Evolutionary conservation across 2,888 invertebrate genomes (phyloP).

Genomic region (Ophioninae sp.): DNA sequence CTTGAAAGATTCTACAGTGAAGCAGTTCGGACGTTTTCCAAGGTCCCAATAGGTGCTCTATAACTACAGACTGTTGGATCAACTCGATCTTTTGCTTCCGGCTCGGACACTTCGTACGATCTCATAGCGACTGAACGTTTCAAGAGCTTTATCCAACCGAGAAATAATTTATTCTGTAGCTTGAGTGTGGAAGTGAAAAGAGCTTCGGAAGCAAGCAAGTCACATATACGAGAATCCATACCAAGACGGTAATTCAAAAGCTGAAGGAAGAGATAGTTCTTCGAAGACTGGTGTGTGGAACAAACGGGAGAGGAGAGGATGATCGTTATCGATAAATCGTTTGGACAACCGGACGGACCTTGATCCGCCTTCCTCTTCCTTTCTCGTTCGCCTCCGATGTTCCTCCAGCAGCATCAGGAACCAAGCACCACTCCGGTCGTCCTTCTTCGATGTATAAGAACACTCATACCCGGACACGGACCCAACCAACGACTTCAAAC

Average conservation of each 20-base stretch:
- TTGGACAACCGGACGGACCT: constrained; percentile 63
- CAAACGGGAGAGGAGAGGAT: constrained; percentile 53
- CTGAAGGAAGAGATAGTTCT: constrained; percentile 48
- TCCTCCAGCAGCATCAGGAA: constrained; percentile 44
- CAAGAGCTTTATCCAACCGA: constrained; percentile 70
- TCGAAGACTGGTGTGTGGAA: constrained; percentile 41
- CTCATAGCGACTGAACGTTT: not conserved
- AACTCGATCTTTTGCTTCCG: not conserved
- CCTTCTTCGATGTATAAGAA: constrained; percentile 16
- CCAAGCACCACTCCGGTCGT: constrained; percentile 9
- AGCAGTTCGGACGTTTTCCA: too few relatives aligned
- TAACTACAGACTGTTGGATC: too few relatives aligned
- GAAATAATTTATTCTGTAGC: constrained; percentile 60
- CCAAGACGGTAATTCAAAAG: not conserved
- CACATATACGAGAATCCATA: not conserved
- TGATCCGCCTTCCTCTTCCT: constrained; percentile 64
- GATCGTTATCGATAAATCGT: constrained; percentile 64
- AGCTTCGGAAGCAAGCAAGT: not conserved
- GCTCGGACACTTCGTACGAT: not conserved
- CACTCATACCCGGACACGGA: constrained; percentile 16
- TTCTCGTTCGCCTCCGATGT: constrained; percentile 51
- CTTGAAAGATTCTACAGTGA: too few relatives aligned
- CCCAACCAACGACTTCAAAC: constrained; percentile 48
- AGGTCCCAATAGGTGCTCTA: too few relatives aligned
- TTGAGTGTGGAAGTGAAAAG: constrained; percentile 4